Conservation (phyloP, 2,113 vertebrate genomes). For the Blennius ocellaris region DNA sequence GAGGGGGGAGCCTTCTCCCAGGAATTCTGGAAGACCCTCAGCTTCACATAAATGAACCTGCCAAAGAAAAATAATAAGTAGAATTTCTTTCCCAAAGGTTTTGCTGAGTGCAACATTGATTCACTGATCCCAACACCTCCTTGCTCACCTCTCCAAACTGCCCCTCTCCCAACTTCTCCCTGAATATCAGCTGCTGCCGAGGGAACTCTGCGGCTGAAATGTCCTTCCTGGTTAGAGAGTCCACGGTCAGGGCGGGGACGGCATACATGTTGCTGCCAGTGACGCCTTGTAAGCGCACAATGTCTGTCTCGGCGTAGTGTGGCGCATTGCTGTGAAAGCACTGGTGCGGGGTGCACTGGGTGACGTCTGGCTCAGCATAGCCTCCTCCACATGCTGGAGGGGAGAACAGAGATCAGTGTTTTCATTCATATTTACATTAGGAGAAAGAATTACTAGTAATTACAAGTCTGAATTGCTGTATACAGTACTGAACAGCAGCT, state of each 20-base stretch:
- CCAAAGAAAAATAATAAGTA: background rate
- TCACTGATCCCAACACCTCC: background rate
- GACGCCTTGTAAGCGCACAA: slow-evolving; percentile 88
- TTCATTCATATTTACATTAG: too few species aligned
- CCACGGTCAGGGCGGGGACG: slow-evolving; percentile 87
- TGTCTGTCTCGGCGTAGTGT: slow-evolving; percentile 88
- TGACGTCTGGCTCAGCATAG: slow-evolving; percentile 88
- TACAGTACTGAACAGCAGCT: too few species aligned
- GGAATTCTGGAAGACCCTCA: slow-evolving; percentile 82
- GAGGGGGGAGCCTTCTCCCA: slow-evolving; percentile 79
- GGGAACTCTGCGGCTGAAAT: slow-evolving; percentile 88
- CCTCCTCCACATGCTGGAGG: slow-evolving; percentile 84
- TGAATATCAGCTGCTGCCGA: slow-evolving; percentile 82
- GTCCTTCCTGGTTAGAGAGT: slow-evolving; percentile 88
- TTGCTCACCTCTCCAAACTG: slow-evolving; percentile 87
- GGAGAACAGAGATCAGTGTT: background rate
- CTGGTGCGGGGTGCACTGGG: slow-evolving; percentile 88
- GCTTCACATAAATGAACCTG: slow-evolving; percentile 90
- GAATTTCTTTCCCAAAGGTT: background rate
- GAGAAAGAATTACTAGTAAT: too few species aligned
- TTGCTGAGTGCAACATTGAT: too few species aligned
- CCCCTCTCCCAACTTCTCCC: slow-evolving; percentile 89
- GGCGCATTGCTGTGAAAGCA: slow-evolving; percentile 86
- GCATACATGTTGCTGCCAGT: slow-evolving; percentile 90
- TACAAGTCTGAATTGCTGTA: too few species aligned